A percentile compares a stretch with the other conserved stretches of the same genome.
These are phyloP conservation scores for Sebastes matsubarae DNA, from an alignment of 2,797 vertebrate genomes.

Conservation along the genomic window DNA sequence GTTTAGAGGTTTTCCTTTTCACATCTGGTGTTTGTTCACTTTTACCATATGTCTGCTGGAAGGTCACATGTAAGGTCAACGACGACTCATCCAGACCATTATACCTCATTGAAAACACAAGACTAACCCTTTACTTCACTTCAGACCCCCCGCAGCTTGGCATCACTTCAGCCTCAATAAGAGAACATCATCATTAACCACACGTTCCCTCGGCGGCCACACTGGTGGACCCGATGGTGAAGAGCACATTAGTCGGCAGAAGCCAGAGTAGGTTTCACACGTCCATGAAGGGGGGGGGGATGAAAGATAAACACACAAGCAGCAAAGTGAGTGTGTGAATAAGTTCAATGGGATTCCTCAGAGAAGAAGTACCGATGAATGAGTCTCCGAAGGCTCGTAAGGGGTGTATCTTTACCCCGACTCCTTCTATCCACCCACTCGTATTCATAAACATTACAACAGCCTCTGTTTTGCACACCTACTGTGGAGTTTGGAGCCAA, in stretches of 20 bases:
- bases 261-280: neutral
- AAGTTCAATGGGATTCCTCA: constrained; percentile 82
- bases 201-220: constrained; percentile 24
- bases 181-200: constrained; percentile 40
- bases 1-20: constrained; percentile 34
- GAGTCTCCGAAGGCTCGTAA: constrained; percentile 76
- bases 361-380: constrained; percentile 78
- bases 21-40: constrained; percentile 45
- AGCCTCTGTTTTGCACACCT: constrained; percentile 15
- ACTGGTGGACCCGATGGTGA: neutral
- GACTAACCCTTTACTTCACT: constrained; percentile 5
- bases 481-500: constrained; percentile 12
- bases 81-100: constrained; percentile 13
- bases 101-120: constrained; percentile 17
- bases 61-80: constrained; percentile 34
- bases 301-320: constrained; percentile 47
- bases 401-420: constrained; percentile 66
- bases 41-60: neutral
- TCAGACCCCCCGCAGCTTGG: constrained; percentile 27
- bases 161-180: constrained; percentile 16
- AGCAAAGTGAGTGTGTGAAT: constrained; percentile 72
- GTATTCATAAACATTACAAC: constrained; percentile 28
- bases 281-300: constrained; percentile 13
- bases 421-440: constrained; percentile 64
- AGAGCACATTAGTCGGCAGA: constrained; percentile 6